Percentiles rank a stretch among this genome's conserved stretches.
Evolutionary conservation across 2,888 invertebrate genomes (phyloP).

Genomic region (Caenorhabditis wallacei): DNA sequence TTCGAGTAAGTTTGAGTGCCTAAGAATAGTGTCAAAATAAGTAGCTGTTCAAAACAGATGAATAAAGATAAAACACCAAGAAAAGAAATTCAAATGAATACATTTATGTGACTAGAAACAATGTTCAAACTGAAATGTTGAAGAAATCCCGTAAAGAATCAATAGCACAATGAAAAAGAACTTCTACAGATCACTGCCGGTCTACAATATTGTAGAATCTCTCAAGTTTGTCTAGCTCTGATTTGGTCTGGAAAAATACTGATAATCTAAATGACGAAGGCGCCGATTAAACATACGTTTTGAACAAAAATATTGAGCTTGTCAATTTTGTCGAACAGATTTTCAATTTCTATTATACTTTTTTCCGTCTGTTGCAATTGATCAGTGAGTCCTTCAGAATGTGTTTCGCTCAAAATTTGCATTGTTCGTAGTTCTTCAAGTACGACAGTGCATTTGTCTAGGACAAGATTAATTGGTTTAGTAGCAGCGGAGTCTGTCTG

Average conservation of each 20-base stretch:
- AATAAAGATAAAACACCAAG: neutral
- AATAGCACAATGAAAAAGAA: neutral
- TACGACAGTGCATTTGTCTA: constrained; percentile 31
- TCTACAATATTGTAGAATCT: constrained; percentile 23
- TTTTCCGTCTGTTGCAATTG: constrained; percentile 33
- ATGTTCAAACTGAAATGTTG: neutral
- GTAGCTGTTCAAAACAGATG: constrained; percentile 22
- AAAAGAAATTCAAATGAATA: neutral
- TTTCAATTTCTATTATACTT: constrained; percentile 12
- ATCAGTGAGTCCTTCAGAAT: constrained; percentile 35
- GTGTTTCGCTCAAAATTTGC: constrained; percentile 35
- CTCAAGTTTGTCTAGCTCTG: constrained; percentile 40
- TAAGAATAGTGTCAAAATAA: neutral
- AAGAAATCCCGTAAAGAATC: neutral
- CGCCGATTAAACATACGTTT: neutral
- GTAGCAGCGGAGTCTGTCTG: neutral
- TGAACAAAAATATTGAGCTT: constrained; percentile 15
- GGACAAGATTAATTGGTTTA: constrained; percentile 19
- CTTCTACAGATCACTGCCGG: constrained; percentile 10
- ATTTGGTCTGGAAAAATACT: constrained; percentile 39
- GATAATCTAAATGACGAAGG: neutral
- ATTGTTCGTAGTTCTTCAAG: constrained; percentile 59
- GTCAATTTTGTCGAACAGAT: constrained; percentile 46
- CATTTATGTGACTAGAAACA: constrained; percentile 10
- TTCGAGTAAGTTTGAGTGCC: neutral